Conservation (phyloP, 30 jellyfish, hydroid and myxozoan species). For the Aurelia sp. region DNA sequence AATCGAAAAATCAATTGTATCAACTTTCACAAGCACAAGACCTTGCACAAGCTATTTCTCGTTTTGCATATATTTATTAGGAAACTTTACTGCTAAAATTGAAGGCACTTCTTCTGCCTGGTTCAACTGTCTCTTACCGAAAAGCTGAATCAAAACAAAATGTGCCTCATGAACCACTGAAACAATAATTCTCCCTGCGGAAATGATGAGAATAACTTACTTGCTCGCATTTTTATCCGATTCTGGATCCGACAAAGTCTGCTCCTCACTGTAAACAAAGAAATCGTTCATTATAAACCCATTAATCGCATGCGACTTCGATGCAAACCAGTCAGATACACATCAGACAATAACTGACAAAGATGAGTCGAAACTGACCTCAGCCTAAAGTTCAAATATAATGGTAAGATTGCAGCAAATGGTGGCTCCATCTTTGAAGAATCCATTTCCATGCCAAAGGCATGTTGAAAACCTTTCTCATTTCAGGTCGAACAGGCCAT, state of each 20-base stretch:
- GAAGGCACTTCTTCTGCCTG: no score
- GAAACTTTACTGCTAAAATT: no score
- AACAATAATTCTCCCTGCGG: not conserved
- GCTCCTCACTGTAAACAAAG: conserved; percentile 71
- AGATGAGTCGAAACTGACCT: conserved; percentile 39
- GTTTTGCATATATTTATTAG: no score
- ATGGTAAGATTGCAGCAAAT: conserved; percentile 56
- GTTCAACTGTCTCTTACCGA: no score
- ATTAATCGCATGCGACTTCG: not conserved
- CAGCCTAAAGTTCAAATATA: conserved; percentile 52
- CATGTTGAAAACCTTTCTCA: conserved; percentile 41
- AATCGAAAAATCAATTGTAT: no score
- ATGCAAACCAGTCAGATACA: conserved; percentile 1
- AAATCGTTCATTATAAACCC: conserved; percentile 14
- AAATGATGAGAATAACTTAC: conserved; percentile 15
- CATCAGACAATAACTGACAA: conserved; percentile 1
- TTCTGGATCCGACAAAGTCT: conserved; percentile 68
- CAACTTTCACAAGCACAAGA: no score
- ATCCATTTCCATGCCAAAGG: conserved; percentile 65
- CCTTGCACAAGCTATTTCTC: no score
- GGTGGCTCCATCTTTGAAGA: conserved; percentile 80
- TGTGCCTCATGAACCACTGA: no score
- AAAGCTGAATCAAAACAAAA: no score
- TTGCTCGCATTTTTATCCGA: conserved; percentile 50
- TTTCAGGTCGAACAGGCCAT: conserved; percentile 27